Conservation (phyloP, 2,797 vertebrate species). For the Novumbra hubbsi region DNA sequence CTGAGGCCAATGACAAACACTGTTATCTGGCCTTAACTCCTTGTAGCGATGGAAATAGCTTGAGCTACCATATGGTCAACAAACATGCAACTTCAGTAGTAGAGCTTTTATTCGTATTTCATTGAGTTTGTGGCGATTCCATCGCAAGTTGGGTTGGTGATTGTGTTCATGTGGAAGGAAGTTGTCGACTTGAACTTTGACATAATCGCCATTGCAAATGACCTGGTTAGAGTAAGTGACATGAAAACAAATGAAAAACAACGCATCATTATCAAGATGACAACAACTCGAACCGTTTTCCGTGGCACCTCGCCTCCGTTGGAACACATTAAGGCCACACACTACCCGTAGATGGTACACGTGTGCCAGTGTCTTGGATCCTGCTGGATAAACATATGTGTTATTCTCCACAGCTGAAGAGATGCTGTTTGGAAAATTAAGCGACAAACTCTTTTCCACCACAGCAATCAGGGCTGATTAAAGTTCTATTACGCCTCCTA, state of each 20-base stretch:
- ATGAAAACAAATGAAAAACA: not conserved
- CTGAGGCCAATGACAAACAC: too few relatives aligned
- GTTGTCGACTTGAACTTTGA: too few relatives aligned
- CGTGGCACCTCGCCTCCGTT: not conserved
- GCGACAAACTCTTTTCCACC: slow-evolving; percentile 78
- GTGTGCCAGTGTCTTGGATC: not conserved
- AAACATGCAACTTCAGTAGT: too few relatives aligned
- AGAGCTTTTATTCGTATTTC: too few relatives aligned
- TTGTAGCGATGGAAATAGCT: too few relatives aligned
- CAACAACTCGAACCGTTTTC: not conserved
- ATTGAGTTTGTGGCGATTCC: too few relatives aligned
- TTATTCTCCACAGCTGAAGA: slow-evolving; percentile 29
- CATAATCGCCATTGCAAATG: too few relatives aligned
- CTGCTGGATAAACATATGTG: slow-evolving; percentile 50
- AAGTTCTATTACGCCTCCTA: slow-evolving; percentile 66
- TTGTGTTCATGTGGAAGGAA: too few relatives aligned
- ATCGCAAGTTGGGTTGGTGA: too few relatives aligned
- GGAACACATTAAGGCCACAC: not conserved
- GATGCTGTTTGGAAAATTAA: slow-evolving; percentile 58
- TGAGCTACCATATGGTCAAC: too few relatives aligned
- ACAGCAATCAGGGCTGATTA: slow-evolving; percentile 86
- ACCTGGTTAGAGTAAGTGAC: too few relatives aligned
- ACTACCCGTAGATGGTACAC: not conserved
- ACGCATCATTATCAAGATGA: not conserved
- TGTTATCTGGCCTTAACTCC: too few relatives aligned